phyloP scores from a whole-genome alignment of 2,888 invertebrate species.

The Amblyjoppa proteus region DNA sequence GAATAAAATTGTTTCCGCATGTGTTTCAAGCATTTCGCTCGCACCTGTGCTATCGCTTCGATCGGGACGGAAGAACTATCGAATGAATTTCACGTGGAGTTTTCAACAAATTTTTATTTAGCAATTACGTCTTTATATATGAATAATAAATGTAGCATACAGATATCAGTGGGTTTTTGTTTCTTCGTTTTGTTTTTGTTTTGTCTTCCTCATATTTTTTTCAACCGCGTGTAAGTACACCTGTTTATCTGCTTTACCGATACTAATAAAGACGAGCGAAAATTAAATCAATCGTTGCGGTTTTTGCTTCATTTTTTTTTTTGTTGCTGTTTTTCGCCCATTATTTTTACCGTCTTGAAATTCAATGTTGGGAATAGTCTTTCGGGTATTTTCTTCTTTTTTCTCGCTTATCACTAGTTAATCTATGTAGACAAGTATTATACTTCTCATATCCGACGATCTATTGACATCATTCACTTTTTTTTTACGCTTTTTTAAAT shows the following conservation, averaged over 20 bases:
- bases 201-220: constrained; percentile 21
- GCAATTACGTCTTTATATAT: constrained; percentile 77
- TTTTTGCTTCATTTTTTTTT: constrained; percentile 22
- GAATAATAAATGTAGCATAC: constrained; percentile 80
- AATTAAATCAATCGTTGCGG: constrained; percentile 23
- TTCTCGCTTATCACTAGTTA: constrained; percentile 56
- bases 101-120: constrained; percentile 77
- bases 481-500: constrained; percentile 70
- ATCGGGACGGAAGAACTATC: constrained; percentile 1
- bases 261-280: constrained; percentile 34
- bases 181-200: constrained; percentile 17
- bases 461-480: constrained; percentile 76
- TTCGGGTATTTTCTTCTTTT: constrained; percentile 71
- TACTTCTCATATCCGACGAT: constrained; percentile 73
- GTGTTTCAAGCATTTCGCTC: neutral
- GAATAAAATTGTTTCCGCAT: neutral
- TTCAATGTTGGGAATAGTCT: constrained; percentile 70
- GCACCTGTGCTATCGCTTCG: neutral
- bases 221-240: constrained; percentile 34
- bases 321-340: constrained; percentile 29
- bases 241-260: constrained; percentile 14
- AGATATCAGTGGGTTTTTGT: constrained; percentile 55
- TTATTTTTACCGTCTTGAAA: constrained; percentile 40
- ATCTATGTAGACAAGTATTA: constrained; percentile 52
- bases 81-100: constrained; percentile 18